Evolutionary conservation across 2,888 invertebrate genomes (phyloP).

Genomic region (Leucophenga montana): DNA sequence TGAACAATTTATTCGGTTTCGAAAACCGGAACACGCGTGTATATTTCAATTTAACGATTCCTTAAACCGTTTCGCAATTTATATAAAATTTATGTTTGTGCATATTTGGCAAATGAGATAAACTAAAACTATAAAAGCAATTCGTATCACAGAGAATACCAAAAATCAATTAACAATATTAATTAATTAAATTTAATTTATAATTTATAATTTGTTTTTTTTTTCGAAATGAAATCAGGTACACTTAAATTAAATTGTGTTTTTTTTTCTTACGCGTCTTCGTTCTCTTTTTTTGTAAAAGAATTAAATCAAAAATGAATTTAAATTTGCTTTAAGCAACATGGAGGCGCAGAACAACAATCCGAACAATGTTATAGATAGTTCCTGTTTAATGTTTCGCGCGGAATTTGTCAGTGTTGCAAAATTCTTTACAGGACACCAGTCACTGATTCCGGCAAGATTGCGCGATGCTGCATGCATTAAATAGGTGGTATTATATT

Average conservation of each 20-base stretch:
- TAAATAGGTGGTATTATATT: constrained; percentile 75
- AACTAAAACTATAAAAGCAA: not conserved
- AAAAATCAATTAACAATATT: constrained; percentile 4
- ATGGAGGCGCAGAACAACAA: too few relatives aligned
- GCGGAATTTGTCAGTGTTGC: constrained; percentile 50
- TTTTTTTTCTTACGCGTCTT: not conserved
- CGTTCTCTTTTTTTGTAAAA: too few relatives aligned
- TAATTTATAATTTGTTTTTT: constrained; percentile 3
- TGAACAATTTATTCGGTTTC: too few relatives aligned
- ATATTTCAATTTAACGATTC: too few relatives aligned
- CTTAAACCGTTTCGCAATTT: too few relatives aligned
- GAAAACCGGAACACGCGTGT: too few relatives aligned
- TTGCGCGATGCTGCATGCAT: constrained; percentile 76
- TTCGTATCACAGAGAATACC: constrained; percentile 20
- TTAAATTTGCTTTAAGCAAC: too few relatives aligned
- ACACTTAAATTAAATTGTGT: constrained; percentile 5
- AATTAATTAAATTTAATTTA: not conserved
- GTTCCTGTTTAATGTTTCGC: not conserved
- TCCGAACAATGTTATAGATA: not conserved
- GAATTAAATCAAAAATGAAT: too few relatives aligned
- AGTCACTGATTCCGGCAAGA: constrained; percentile 75
- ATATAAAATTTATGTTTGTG: too few relatives aligned
- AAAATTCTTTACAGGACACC: constrained; percentile 69
- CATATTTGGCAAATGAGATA: too few relatives aligned
- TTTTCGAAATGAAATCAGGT: constrained; percentile 5